Evolutionary conservation across 2,113 vertebrate genomes (phyloP).

Genomic region (Myiopsitta monachus): DNA sequence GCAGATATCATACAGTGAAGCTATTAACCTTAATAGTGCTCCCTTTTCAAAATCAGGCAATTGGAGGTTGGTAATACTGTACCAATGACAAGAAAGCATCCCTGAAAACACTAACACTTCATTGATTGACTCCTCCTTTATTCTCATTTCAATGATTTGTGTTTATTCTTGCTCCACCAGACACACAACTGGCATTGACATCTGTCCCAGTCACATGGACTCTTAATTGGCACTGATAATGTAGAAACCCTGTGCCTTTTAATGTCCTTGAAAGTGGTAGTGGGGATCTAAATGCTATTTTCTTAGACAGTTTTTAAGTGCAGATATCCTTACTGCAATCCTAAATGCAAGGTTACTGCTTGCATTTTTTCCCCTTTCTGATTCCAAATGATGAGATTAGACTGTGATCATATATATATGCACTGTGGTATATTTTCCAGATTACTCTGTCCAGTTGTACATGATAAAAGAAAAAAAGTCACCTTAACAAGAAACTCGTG

Average conservation of each 20-base stretch:
- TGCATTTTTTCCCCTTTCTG: background rate
- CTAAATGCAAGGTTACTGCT: background rate
- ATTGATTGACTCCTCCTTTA: conserved; percentile 5
- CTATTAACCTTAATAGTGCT: background rate
- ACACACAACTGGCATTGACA: background rate
- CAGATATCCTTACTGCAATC: background rate
- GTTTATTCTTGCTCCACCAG: background rate
- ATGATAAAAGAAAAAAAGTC: background rate
- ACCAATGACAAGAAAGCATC: background rate
- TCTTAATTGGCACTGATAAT: background rate
- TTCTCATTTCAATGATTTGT: background rate
- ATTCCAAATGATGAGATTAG: background rate
- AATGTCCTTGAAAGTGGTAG: background rate
- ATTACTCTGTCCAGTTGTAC: background rate
- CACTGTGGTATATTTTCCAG: background rate
- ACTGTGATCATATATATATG: background rate
- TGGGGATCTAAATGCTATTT: background rate
- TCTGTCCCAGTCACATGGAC: background rate
- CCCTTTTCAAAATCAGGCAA: background rate
- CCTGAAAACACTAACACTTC: background rate
- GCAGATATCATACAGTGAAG: background rate
- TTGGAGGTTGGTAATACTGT: background rate
- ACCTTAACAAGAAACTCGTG: background rate
- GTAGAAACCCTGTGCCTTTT: background rate
- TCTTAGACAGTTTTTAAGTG: background rate